Base-by-base conservation (phyloP, 1,140 invertebrate genomes). In the Zaprionus tsacasi region DNA sequence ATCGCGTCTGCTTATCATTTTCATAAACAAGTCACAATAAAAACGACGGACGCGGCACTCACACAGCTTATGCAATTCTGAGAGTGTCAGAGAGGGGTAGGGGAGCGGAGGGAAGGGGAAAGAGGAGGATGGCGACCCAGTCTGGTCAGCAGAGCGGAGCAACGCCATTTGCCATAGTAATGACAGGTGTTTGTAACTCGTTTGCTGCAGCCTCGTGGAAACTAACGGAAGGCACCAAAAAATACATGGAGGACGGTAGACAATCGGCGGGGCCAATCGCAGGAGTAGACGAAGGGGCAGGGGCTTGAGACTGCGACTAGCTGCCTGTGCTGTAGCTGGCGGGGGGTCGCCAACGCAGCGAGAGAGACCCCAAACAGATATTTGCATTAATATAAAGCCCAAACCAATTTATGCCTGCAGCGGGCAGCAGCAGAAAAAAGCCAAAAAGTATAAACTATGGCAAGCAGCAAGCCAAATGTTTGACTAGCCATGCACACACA, bases 101-200 rank as follows among this genome's bases (percentile, higher is more conserved):
- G 10, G 21, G 21, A 1, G n/a, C n/a, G 7, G 15, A 10, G 8
- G 43, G 15, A 17, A 15, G 8, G 2, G 43, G 3, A 17, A 6
- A 17, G 45, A 1, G 43, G 7, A 8, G 8, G n/a, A n/a, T 6
- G 5, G 17, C 15, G 63, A 35, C 63, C 61, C 70, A 72, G 45
- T 57, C 61, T 71, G 60, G 69, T 15, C 67, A 63, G 25, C 43
- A 50, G 63, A 50, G 33, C 66, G 58, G 21, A 59, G 54, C 45
- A 50, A 56, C 74, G 70, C 68, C 74, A 70, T 82, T 82, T 85
- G 79, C 81, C 74, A 73, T 66, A 78, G 80, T 87, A 91, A 91
- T 91, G 87, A 91, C 87, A 91, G 87, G 87, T 91, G 87, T 91
- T 91, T 91, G 78, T 83, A 88, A 81, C 82, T 83, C 87, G 86